A percentile compares a stretch with the other conserved stretches of the same genome.
Evolutionary conservation across 2,888 invertebrate species (phyloP).

Genomic region (Drosophila picticornis): DNA sequence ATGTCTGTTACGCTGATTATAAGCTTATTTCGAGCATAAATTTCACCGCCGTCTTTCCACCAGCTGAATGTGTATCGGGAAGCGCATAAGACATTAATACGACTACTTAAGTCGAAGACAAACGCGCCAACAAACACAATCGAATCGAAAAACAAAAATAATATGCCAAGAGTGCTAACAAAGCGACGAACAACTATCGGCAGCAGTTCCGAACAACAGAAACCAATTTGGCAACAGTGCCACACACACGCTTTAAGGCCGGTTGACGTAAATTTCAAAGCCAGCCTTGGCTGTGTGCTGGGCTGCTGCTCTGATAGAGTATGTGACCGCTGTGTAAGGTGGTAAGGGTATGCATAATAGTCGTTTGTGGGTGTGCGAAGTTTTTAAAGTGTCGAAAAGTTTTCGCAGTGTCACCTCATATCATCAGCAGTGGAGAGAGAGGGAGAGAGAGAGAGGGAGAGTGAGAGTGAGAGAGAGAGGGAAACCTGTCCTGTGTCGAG

Average conservation of each 20-base stretch:
- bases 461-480: not conserved
- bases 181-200: not conserved
- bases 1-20: slow-evolving; percentile 64
- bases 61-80: slow-evolving; percentile 31
- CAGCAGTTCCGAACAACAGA: not conserved
- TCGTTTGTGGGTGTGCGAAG: slow-evolving; percentile 33
- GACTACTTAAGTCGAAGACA: slow-evolving; percentile 11
- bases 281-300: slow-evolving; percentile 36
- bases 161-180: not conserved
- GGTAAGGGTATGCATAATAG: slow-evolving; percentile 15
- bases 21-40: slow-evolving; percentile 29
- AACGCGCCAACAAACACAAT: slow-evolving; percentile 1
- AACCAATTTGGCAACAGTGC: slow-evolving; percentile 9
- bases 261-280: slow-evolving; percentile 66
- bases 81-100: slow-evolving; percentile 45
- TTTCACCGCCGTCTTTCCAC: not conserved
- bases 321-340: not conserved
- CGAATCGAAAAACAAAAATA: not conserved
- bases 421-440: slow-evolving; percentile 53
- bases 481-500: slow-evolving; percentile 5
- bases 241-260: slow-evolving; percentile 57
- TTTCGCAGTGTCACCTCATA: slow-evolving; percentile 63
- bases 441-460: not conserved
- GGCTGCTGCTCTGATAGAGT: not conserved
- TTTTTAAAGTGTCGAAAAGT: slow-evolving; percentile 73